phyloP scores from a whole-genome alignment of 2,113 vertebrate genomes.

The Oryzias curvinotus region DNA sequence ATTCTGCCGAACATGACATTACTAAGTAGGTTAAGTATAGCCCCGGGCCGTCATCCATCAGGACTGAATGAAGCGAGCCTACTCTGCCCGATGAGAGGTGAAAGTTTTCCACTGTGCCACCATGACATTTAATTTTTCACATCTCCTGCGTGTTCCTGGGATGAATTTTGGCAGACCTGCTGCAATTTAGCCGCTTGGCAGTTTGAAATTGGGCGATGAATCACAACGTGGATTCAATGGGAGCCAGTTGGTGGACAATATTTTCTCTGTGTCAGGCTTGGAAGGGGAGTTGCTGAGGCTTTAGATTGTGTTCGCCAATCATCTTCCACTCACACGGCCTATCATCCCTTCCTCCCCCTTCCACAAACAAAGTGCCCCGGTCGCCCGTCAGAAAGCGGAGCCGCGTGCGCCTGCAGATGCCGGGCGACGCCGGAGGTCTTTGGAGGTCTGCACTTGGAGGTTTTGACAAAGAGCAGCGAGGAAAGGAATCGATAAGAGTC shows the following conservation, averaged over 20 bases:
- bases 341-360: constrained; percentile 51
- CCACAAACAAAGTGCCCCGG: constrained; percentile 61
- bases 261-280: constrained; percentile 97
- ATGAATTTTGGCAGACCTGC: constrained; percentile 99
- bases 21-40: constrained; percentile 99
- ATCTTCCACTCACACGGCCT: constrained; percentile 69
- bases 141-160: constrained; percentile 99
- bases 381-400: constrained; percentile 46
- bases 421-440: constrained; percentile 89
- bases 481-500: constrained; percentile 97
- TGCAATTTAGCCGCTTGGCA: constrained; percentile 99
- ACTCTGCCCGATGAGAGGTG: constrained; percentile 96
- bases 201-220: constrained; percentile 99
- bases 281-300: constrained; percentile 71
- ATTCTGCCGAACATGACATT: constrained; percentile 99
- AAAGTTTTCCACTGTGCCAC: constrained; percentile 99
- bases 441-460: constrained; percentile 88
- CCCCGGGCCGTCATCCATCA: constrained; percentile 98
- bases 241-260: constrained; percentile 99
- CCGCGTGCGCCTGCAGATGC: constrained; percentile 67
- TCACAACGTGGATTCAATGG: constrained; percentile 99
- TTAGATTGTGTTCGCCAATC: constrained; percentile 88
- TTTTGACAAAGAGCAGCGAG: constrained; percentile 98
- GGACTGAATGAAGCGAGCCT: constrained; percentile 96
- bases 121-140: constrained; percentile 99